phyloP scores from a whole-genome alignment of 1,140 invertebrate species.

The Thaumetopoea pityocampa region DNA sequence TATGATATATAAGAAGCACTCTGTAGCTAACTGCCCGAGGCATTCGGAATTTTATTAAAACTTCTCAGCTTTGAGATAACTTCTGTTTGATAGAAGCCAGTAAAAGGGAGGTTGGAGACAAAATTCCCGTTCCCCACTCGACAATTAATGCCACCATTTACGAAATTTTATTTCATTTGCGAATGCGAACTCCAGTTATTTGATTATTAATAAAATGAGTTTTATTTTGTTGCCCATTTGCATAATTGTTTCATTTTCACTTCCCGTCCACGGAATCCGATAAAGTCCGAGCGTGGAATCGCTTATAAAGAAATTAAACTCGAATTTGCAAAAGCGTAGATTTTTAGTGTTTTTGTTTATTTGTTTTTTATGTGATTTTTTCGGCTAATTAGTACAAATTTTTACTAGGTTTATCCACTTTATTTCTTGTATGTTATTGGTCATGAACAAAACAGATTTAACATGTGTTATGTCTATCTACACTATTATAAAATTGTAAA shows the following conservation, averaged over 20 bases:
- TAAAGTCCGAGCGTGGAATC: constrained; percentile 35
- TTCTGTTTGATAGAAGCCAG: constrained; percentile 64
- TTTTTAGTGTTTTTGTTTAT: constrained; percentile 19
- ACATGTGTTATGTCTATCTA: no score
- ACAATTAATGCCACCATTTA: constrained; percentile 68
- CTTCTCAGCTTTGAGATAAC: constrained; percentile 63
- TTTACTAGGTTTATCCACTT: no score
- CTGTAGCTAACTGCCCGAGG: constrained; percentile 46
- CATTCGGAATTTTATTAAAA: constrained; percentile 68
- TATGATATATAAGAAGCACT: constrained; percentile 41
- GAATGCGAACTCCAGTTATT: constrained; percentile 58
- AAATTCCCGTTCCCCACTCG: constrained; percentile 11
- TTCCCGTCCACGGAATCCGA: constrained; percentile 40
- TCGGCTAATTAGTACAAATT: constrained; percentile 5
- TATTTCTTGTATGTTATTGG: no score
- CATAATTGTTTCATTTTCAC: constrained; percentile 69
- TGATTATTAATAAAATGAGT: constrained; percentile 70
- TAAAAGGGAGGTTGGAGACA: constrained; percentile 19
- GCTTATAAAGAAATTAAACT: constrained; percentile 47
- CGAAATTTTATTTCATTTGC: constrained; percentile 66
- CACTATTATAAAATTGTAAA: no score
- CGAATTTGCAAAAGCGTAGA: constrained; percentile 9
- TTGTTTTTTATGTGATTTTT: no score
- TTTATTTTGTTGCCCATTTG: constrained; percentile 63
- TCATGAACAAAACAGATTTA: no score